A percentile compares a stretch with the other conserved stretches of the same genome.
Conservation (phyloP, 2,113 vertebrate genomes). For the Damaliscus lunatus region DNA sequence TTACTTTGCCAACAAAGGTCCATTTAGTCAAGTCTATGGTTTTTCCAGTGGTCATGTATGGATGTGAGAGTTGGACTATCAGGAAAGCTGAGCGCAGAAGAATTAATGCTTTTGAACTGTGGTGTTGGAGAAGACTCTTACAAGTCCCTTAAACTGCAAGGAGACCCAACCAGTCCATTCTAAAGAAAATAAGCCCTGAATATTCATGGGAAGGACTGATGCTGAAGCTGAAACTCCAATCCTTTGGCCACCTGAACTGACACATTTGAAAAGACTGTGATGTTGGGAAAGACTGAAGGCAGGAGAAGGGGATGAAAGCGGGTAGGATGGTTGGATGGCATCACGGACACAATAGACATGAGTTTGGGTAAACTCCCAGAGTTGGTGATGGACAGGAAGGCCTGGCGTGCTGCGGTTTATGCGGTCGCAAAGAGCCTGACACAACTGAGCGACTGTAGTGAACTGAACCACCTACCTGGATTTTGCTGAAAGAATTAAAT, state of each 20-base stretch:
- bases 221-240: not conserved
- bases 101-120: not conserved
- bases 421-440: not conserved
- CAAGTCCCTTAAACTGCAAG: not conserved
- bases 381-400: not conserved
- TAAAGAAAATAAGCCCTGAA: not conserved
- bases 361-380: not conserved
- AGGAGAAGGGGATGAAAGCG: not conserved
- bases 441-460: not conserved
- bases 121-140: not conserved
- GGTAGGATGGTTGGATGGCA: not conserved
- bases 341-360: not conserved
- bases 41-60: not conserved
- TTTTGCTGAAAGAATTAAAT: not conserved
- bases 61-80: not conserved
- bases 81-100: accelerated
- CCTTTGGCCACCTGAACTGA: not conserved
- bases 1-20: not conserved
- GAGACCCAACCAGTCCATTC: not conserved
- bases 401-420: not conserved
- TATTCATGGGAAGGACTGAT: not conserved
- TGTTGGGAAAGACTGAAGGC: not conserved
- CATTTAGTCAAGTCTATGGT: not conserved
- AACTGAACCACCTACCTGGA: not conserved
- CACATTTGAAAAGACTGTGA: not conserved